These are phyloP conservation scores for Chiloscyllium plagiosum DNA, from an alignment of 2,113 vertebrate genomes.

Conservation along the genomic window DNA sequence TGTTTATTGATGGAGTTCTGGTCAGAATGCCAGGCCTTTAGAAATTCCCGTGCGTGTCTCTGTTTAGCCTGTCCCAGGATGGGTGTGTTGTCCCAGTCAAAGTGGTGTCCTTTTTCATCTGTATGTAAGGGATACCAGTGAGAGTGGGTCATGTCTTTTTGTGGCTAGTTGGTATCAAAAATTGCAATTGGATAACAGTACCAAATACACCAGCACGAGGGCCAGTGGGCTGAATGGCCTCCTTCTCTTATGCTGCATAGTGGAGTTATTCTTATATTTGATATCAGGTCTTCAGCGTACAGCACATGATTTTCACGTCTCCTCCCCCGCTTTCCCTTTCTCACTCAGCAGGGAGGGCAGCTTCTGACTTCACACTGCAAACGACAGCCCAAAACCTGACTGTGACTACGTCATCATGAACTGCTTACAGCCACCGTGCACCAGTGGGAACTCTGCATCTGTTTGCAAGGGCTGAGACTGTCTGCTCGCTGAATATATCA, in stretches of 20 bases:
- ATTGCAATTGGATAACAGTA: neutral
- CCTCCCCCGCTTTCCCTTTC: neutral
- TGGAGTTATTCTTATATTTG: neutral
- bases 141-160: too few species aligned
- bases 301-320: neutral
- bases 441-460: neutral
- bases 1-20: too few species aligned
- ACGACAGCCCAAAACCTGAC: neutral
- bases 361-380: neutral
- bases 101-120: too few species aligned
- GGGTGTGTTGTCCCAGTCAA: too few species aligned
- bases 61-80: too few species aligned
- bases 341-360: neutral
- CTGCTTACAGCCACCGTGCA: neutral
- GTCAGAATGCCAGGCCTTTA: too few species aligned
- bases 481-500: neutral
- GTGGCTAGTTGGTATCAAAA: too few species aligned
- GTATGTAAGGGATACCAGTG: too few species aligned
- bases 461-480: neutral
- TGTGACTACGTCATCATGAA: neutral
- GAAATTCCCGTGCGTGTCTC: too few species aligned
- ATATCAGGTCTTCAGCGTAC: neutral
- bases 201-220: neutral
- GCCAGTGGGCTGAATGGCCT: neutral
- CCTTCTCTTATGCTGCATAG: neutral